Evolutionary conservation across 1,140 invertebrate genomes (phyloP).

Genomic region (Sycobia sp.): DNA sequence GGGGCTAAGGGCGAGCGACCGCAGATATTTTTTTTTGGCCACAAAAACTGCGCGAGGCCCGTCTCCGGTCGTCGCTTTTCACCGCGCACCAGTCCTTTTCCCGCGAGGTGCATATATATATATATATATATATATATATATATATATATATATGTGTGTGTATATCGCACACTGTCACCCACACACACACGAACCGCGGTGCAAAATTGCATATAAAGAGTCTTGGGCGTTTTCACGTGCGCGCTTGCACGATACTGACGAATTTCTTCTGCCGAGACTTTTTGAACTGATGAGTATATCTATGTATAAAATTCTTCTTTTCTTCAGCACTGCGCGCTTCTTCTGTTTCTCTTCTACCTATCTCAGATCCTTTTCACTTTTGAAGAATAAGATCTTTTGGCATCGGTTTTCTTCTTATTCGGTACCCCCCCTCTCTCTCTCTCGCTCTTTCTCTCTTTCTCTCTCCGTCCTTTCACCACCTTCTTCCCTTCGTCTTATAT

Average conservation of each 20-base stretch:
- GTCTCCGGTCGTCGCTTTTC: not conserved
- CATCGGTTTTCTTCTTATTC: not conserved
- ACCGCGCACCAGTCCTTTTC: not conserved
- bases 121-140: too few species aligned
- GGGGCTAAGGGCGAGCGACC: not conserved
- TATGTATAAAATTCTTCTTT: too few species aligned
- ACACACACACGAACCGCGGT: too few species aligned
- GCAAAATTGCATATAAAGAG: slow-evolving; percentile 30
- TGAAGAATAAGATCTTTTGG: slow-evolving; percentile 29
- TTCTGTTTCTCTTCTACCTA: slow-evolving; percentile 10
- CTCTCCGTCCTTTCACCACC: too few species aligned
- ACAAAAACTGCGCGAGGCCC: slow-evolving; percentile 16
- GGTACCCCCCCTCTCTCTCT: not conserved
- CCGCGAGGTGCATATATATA: not conserved
- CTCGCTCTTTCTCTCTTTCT: not conserved
- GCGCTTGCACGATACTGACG: not conserved
- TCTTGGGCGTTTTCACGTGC: not conserved
- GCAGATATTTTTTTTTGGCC: slow-evolving; percentile 22
- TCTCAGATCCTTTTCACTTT: slow-evolving; percentile 28
- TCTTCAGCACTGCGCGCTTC: too few species aligned
- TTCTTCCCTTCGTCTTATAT: too few species aligned
- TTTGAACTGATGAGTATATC: slow-evolving; percentile 8
- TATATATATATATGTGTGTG: too few species aligned
- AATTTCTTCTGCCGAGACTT: slow-evolving; percentile 23
- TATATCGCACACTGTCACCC: too few species aligned